These are phyloP conservation scores for Epinephelus fuscoguttatus DNA, from an alignment of 2,113 vertebrate genomes.

Conservation along the genomic window DNA sequence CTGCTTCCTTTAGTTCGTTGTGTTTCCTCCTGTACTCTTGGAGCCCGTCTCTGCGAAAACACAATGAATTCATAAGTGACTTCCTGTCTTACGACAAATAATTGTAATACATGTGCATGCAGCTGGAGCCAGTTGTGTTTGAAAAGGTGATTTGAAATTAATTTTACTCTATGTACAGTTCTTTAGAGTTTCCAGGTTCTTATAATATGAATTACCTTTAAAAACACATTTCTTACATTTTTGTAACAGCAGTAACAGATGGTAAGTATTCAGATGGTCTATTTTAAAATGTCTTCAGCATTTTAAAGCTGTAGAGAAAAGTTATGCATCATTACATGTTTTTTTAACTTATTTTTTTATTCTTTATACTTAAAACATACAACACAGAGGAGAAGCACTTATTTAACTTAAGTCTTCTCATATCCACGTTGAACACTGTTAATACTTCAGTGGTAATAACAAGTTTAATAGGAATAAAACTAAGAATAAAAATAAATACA, in stretches of 20 bases:
- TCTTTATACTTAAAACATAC: too few relatives aligned
- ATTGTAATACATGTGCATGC: neutral
- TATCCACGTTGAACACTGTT: too few relatives aligned
- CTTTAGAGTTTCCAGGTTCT: neutral
- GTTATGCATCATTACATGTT: neutral
- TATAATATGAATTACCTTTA: neutral
- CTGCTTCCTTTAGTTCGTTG: conserved; percentile 74
- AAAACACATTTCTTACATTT: neutral
- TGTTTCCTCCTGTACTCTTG: conserved; percentile 83
- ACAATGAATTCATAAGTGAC: neutral
- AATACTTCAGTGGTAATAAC: too few relatives aligned
- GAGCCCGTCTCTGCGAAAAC: conserved; percentile 71
- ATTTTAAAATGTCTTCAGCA: neutral
- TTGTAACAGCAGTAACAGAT: neutral
- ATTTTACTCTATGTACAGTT: neutral
- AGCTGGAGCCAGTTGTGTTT: neutral
- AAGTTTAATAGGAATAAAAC: too few relatives aligned
- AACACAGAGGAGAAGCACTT: too few relatives aligned
- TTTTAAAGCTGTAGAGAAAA: neutral
- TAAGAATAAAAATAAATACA: too few relatives aligned
- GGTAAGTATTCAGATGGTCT: too few relatives aligned
- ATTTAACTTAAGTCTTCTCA: too few relatives aligned
- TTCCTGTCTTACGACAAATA: neutral
- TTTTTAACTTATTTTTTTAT: too few relatives aligned
- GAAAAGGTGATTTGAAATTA: neutral